Evolutionary conservation across 1,140 invertebrate species (phyloP), one percentile per base, ranked within the genome.

Genomic region (Euborellia annulipes): DNA sequence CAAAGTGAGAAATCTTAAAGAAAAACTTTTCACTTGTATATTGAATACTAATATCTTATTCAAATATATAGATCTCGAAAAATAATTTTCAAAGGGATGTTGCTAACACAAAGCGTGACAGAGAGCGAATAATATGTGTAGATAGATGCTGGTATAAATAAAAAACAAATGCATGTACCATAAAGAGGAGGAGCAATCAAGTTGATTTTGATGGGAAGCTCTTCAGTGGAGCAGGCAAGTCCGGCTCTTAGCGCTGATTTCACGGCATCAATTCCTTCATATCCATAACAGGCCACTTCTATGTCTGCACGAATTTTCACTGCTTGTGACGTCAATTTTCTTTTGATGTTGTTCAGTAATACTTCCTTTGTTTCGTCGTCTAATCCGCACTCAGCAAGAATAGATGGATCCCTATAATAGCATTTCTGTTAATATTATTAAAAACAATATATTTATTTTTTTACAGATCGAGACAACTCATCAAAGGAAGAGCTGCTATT

Each of bases 191-290:
- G 94, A 30, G 96, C 95, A 62, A 99, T 98, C 41, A 99, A 68
- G 69, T 98, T 98, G 55, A 99, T 99, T 68, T 95, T 96, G 51
- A 98, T 93, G 6, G 90, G 90, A 66, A 98, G 77, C 51, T 91
- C 85, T 56, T 86, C 81, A 6, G 87, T 94, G 3, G 92, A 94
- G 32, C 90, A 71, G 41, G 82, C 79, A n/a, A 98, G 73, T 2
- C 96, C 96, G 59, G 86, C 75, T 63, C 78, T 85, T 3, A 99
- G 66, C 0, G 96, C 92, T 47, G 79, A 71, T 65, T 98, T 98
- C 0, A 99, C 93, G 32, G 96, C 96, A 73, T 98, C 94, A 55
- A 99, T 96, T 21, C 96, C 96, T 65, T 98, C 94, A 60, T 96
- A 97, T 3, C 87, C 92, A 59, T 95, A 99, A 67, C 94, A 98